Evolutionary conservation across 2,888 invertebrate species (phyloP).

Genomic region (Macrophya annulata): DNA sequence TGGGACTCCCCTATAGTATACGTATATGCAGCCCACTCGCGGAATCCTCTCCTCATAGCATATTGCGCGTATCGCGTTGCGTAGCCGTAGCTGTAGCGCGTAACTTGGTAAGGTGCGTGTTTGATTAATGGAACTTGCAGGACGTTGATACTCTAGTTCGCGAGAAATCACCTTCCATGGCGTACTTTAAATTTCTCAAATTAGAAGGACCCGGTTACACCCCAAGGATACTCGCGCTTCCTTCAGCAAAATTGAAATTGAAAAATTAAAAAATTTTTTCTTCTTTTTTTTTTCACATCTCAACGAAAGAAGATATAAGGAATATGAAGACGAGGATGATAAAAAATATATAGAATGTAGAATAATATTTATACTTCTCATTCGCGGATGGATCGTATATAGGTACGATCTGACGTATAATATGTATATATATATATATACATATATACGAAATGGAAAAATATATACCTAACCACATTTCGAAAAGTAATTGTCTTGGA

Average conservation of each 20-base stretch:
- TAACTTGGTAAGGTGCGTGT: constrained; percentile 34
- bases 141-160: constrained; percentile 29
- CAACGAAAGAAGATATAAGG: not conserved
- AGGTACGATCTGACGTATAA: too few relatives aligned
- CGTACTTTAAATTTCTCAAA: constrained; percentile 21
- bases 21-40: constrained; percentile 48
- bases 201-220: not conserved
- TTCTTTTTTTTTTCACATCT: not conserved
- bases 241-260: not conserved
- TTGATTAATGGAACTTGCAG: constrained; percentile 49
- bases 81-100: not conserved
- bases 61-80: constrained; percentile 52
- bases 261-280: not conserved
- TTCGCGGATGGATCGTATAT: not conserved
- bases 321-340: not conserved
- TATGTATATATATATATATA: too few relatives aligned
- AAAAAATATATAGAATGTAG: not conserved
- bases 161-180: constrained; percentile 21
- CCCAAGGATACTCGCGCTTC: not conserved
- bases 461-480: not conserved
- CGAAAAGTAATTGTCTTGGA: constrained; percentile 17
- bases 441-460: not conserved
- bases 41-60: constrained; percentile 55
- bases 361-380: not conserved
- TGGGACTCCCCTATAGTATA: constrained; percentile 53